Conservation (phyloP, 2,888 invertebrate genomes). For the Machimus atricapillus region DNA sequence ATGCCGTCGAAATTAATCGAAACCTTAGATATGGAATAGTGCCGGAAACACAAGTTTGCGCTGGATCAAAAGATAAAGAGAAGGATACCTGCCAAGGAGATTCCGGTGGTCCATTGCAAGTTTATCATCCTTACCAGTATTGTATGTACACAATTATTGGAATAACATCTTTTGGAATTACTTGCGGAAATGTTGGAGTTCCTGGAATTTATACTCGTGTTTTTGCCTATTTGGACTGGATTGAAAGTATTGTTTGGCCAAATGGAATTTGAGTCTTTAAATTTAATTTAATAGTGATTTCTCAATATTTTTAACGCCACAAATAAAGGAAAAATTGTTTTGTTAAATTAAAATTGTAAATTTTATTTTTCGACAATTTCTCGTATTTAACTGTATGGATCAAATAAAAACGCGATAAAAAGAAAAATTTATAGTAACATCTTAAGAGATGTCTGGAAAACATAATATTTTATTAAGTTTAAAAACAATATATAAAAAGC, state of each 20-base stretch:
- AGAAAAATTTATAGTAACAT: too few relatives aligned
- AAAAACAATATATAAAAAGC: too few relatives aligned
- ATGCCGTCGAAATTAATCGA: constrained; percentile 45
- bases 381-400: too few relatives aligned
- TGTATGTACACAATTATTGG: constrained; percentile 65
- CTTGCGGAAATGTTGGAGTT: constrained; percentile 60
- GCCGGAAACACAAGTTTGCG: constrained; percentile 65
- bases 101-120: constrained; percentile 71
- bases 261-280: not conserved
- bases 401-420: too few relatives aligned
- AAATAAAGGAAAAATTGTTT: too few relatives aligned
- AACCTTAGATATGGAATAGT: constrained; percentile 61
- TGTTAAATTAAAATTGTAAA: too few relatives aligned
- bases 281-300: not conserved
- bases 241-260: constrained; percentile 67
- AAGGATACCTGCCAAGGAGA: constrained; percentile 70
- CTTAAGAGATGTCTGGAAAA: too few relatives aligned
- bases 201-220: constrained; percentile 70
- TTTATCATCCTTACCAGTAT: constrained; percentile 53
- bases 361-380: not conserved
- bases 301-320: too few relatives aligned
- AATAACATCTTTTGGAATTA: constrained; percentile 63
- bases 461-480: too few relatives aligned
- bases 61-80: constrained; percentile 61
- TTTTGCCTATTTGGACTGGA: constrained; percentile 66